Base-by-base conservation (phyloP, 2,888 invertebrate species). In the Pollenia amentaria region DNA sequence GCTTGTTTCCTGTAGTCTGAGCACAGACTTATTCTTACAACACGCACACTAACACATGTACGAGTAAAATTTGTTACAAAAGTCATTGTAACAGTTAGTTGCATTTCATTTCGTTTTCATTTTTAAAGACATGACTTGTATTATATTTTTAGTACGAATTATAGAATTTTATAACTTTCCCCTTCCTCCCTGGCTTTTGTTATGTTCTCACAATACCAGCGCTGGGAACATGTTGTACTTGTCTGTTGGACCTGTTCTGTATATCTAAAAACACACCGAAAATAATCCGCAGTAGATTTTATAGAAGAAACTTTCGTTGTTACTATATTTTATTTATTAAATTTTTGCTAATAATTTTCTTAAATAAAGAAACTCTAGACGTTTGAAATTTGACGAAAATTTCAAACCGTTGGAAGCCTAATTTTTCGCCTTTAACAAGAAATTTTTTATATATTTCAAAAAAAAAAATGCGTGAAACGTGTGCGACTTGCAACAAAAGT, bases 91-190 rank as follows among this genome's bases (percentile, higher is more conserved):
- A 40, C 64, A 65, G 38, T 57, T 67, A 78, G 83, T 57, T 84
- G 72, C 77, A 84, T 78, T 84, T 65, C 48, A 77, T 84, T 84
- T 84, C 64, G 29, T 72, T 72, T 62, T 51, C 46, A 0, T 40
- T 51, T 81, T 67, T 57, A 51, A 48, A 65, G 65, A 42, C 65
- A 84, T 84, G 83, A 77, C 70, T 83, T 72, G 64, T 77, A 72
- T 67, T 70, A 42, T 73, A 65, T 67, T 73, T 67, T 51, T 67
- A 82, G 75, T 44, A 85, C 29, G 75, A 85, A 84, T 88, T 87
- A 73, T 85, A 65, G 46, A 57, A 69, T 65, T 73, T 67, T 51
- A 60, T 65, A 75, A 38, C 38, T 46, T 55, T 76, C n/a, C n/a
- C 4, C 21, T 76, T 29, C 29, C 38, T 18, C 16, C 1, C 21